A percentile compares a stretch with the other conserved stretches of the same genome.
Conservation (phyloP, 2,888 invertebrate species). For the Dysmachus trigonus region DNA sequence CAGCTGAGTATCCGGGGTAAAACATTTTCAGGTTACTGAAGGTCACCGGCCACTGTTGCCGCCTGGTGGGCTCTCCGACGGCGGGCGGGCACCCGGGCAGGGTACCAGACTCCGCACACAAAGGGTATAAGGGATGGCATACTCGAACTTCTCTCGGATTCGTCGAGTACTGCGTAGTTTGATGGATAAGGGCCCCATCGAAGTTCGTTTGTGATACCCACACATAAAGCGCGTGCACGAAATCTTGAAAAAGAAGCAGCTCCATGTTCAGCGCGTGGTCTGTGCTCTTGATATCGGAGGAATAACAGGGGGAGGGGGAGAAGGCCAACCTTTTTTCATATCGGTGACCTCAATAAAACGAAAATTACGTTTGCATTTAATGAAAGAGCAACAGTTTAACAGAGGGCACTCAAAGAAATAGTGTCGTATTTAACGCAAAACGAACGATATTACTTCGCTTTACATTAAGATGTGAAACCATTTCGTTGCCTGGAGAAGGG, state of each 20-base stretch:
- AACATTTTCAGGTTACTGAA: conserved; percentile 16
- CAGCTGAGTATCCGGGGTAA: neutral
- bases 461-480: neutral
- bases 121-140: neutral
- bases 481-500: neutral
- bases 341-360: neutral
- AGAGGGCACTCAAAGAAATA: neutral
- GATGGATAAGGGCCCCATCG: neutral
- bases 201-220: conserved; percentile 1
- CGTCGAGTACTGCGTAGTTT: neutral
- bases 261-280: neutral
- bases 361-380: neutral
- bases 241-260: neutral
- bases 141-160: neutral
- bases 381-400: neutral
- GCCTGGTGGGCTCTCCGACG: neutral
- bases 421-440: neutral
- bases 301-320: no score
- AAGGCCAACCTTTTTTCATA: neutral
- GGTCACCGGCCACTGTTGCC: conserved; percentile 25
- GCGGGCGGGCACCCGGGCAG: no score
- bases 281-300: neutral
- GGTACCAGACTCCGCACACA: neutral
- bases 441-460: neutral
- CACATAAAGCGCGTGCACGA: neutral